These are phyloP conservation scores for Platichthys stellatus DNA, from an alignment of 2,113 vertebrate genomes.

Conservation along the genomic window DNA sequence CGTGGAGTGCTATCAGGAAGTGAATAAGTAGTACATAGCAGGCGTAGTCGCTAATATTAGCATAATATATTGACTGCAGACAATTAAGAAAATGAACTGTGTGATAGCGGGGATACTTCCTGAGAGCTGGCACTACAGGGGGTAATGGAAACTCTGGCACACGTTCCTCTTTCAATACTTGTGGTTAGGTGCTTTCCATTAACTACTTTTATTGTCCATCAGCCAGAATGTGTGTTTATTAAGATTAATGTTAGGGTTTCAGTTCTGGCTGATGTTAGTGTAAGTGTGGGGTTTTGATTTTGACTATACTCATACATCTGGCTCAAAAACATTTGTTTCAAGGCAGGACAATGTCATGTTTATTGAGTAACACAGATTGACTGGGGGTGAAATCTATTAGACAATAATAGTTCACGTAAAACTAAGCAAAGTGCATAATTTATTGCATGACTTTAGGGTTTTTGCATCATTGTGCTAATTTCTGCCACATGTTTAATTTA, in stretches of 20 bases:
- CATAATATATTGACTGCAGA: constrained; percentile 74
- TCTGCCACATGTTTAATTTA: background rate
- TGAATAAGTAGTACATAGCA: constrained; percentile 62
- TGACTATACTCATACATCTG: too few species aligned
- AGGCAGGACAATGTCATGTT: too few species aligned
- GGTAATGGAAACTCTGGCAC: constrained; percentile 61
- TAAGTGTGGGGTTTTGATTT: too few species aligned
- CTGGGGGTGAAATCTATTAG: too few species aligned
- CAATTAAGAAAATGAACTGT: constrained; percentile 75
- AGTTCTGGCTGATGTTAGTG: too few species aligned
- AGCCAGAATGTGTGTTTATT: constrained; percentile 6
- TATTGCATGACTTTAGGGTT: background rate
- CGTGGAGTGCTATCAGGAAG: constrained; percentile 64
- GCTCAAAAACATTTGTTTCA: too few species aligned
- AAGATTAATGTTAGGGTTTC: background rate
- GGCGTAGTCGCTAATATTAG: constrained; percentile 64
- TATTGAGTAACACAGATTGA: too few species aligned
- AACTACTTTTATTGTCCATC: constrained; percentile 29
- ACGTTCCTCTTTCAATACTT: constrained; percentile 39
- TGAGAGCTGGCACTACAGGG: constrained; percentile 46
- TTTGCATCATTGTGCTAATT: background rate
- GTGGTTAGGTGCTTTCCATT: constrained; percentile 46
- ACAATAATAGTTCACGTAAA: too few species aligned
- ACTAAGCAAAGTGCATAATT: too few species aligned
- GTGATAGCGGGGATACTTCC: constrained; percentile 65